These are phyloP conservation scores for Enteromius thamalakanensis DNA, from an alignment of 2,797 vertebrate genomes.

Conservation along the genomic window DNA sequence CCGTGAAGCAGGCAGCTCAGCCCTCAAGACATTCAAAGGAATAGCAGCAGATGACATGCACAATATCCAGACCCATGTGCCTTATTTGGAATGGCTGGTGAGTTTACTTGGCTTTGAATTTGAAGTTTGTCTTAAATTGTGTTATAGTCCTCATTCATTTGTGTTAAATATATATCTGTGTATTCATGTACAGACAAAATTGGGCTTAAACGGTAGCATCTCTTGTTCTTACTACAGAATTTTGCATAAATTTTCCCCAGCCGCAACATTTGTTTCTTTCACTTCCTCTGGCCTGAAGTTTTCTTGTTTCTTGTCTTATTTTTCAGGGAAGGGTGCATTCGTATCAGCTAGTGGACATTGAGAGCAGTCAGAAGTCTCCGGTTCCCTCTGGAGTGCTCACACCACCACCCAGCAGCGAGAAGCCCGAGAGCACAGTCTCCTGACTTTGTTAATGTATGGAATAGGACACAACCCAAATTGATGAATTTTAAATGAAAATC, in stretches of 20 bases:
- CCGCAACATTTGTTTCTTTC: neutral
- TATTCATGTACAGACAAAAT: neutral
- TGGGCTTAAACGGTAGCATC: too few species aligned
- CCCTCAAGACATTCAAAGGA: conserved; percentile 84
- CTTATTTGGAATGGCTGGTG: conserved; percentile 91
- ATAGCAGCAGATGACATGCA: conserved; percentile 86
- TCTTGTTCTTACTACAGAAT: neutral
- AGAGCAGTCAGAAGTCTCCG: conserved; percentile 78
- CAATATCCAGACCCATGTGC: conserved; percentile 91
- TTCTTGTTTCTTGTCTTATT: conserved; percentile 26
- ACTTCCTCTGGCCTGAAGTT: neutral
- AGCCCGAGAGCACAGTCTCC: conserved; percentile 65
- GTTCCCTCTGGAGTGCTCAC: conserved; percentile 89
- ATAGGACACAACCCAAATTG: neutral
- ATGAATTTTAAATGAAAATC: neutral
- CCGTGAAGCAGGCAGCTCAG: conserved; percentile 81
- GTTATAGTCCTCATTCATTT: neutral
- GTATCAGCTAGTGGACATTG: conserved; percentile 81
- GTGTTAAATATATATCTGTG: neutral
- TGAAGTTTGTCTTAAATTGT: neutral
- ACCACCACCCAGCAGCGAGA: conserved; percentile 91
- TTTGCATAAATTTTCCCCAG: neutral
- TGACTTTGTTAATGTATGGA: conserved; percentile 45
- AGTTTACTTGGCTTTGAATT: conserved; percentile 51
- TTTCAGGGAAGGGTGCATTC: conserved; percentile 86